Conservation (phyloP, 1,140 invertebrate genomes). For the Nautilus pompilius region DNA sequence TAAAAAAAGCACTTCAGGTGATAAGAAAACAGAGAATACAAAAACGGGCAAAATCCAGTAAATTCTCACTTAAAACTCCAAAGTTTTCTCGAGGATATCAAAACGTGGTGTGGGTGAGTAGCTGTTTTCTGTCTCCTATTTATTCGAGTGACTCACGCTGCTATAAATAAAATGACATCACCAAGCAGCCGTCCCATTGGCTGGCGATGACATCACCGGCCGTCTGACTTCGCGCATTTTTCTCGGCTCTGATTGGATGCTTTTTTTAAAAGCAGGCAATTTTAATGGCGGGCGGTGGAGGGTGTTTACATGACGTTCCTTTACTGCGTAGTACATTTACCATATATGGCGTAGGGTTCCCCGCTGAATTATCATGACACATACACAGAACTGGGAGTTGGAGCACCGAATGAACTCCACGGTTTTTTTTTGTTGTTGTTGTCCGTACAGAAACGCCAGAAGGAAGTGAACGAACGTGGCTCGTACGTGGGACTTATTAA, state of each 20-base stretch:
- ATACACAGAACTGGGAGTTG: no score
- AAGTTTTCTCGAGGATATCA: background rate
- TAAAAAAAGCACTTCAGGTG: no score
- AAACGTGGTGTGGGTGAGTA: slow-evolving; percentile 25
- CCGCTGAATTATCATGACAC: no score
- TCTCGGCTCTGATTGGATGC: background rate
- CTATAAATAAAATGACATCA: slow-evolving; percentile 59
- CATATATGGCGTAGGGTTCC: background rate
- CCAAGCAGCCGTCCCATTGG: slow-evolving; percentile 51
- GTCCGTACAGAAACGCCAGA: no score
- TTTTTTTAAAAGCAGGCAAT: background rate
- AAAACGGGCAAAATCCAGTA: no score
- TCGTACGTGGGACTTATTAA: no score
- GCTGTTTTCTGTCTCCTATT: slow-evolving; percentile 20
- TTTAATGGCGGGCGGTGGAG: no score
- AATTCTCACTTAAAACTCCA: background rate
- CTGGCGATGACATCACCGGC: slow-evolving; percentile 51
- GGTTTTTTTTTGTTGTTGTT: no score
- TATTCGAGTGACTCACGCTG: slow-evolving; percentile 49
- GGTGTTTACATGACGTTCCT: no score
- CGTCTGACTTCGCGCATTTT: slow-evolving; percentile 28
- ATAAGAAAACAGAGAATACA: no score
- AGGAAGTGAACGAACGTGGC: no score
- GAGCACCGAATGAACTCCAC: no score
- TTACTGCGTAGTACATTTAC: slow-evolving; percentile 5